Percentiles rank a stretch among this genome's conserved stretches.
phyloP scores from a whole-genome alignment of 2,113 vertebrate species.

The Zonotrichia leucophrys region DNA sequence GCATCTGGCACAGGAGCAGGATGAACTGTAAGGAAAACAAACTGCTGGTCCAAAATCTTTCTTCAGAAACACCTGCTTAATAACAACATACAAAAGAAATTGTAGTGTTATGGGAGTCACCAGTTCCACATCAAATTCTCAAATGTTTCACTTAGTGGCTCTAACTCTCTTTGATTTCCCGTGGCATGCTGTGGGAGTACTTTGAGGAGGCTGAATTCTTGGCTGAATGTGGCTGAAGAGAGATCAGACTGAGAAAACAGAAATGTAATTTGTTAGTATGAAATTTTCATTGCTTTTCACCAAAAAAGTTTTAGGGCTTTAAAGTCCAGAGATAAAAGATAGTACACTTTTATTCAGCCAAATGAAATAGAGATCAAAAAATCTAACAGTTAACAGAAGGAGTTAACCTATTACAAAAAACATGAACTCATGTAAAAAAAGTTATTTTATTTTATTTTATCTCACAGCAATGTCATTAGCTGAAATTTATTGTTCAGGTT shows the following conservation, averaged over 20 bases:
- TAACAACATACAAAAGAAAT: background rate
- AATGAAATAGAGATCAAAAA: background rate
- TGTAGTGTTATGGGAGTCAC: background rate
- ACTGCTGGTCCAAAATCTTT: background rate
- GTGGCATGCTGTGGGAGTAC: background rate
- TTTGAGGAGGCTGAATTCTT: slow-evolving; percentile 1
- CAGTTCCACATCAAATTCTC: background rate
- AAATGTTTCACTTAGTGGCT: background rate
- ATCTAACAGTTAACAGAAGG: background rate
- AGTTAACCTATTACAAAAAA: background rate
- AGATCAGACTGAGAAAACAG: background rate
- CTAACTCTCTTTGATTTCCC: slow-evolving; percentile 7
- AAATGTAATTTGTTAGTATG: background rate
- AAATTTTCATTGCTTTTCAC: background rate
- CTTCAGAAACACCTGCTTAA: background rate
- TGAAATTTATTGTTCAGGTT: background rate
- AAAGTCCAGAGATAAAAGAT: background rate
- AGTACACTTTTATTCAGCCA: background rate
- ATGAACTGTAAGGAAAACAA: background rate
- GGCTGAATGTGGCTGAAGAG: background rate
- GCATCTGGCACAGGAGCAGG: background rate
- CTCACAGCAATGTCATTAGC: background rate
- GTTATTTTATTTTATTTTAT: background rate
- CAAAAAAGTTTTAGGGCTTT: background rate
- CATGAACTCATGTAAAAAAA: background rate